phyloP scores from a whole-genome alignment of 2,113 vertebrate genomes.

The Ranitomeya imitator region DNA sequence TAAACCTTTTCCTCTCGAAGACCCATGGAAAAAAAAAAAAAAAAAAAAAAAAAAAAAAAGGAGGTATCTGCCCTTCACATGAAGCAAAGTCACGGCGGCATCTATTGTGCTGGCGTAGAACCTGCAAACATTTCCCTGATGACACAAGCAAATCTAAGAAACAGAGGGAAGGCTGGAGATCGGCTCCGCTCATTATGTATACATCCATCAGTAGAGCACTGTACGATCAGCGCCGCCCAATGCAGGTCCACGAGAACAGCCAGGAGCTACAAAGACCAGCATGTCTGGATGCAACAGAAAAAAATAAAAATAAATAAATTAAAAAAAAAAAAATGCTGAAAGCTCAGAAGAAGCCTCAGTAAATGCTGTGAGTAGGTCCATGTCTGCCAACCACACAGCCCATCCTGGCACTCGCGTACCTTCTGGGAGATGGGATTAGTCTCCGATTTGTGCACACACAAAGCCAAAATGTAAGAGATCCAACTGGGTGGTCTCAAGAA shows the following conservation, averaged over 20 bases:
- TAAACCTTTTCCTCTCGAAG: background rate
- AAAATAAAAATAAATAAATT: too few relatives aligned
- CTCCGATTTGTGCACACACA: background rate
- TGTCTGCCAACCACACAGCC: background rate
- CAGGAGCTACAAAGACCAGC: background rate
- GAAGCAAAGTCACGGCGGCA: background rate
- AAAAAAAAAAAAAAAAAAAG: too few relatives aligned
- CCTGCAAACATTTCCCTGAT: background rate
- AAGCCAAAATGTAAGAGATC: background rate
- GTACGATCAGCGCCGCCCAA: background rate
- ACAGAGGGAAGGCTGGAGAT: background rate
- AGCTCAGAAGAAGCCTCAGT: too few relatives aligned
- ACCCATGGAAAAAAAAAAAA: too few relatives aligned
- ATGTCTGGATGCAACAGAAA: too few relatives aligned
- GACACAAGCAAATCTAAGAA: background rate
- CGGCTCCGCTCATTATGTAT: background rate
- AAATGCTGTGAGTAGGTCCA: background rate
- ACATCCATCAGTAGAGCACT: background rate
- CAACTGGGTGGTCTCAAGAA: background rate
- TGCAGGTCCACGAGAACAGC: background rate
- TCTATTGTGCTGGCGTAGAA: background rate
- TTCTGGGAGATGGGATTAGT: slow-evolving; percentile 1
- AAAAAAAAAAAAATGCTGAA: too few relatives aligned
- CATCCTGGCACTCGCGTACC: background rate
- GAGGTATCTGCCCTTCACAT: background rate